Evolutionary conservation across 2,113 vertebrate genomes (phyloP), one percentile per base, ranked within the genome.

Genomic region (Xiphophorus maculatus): DNA sequence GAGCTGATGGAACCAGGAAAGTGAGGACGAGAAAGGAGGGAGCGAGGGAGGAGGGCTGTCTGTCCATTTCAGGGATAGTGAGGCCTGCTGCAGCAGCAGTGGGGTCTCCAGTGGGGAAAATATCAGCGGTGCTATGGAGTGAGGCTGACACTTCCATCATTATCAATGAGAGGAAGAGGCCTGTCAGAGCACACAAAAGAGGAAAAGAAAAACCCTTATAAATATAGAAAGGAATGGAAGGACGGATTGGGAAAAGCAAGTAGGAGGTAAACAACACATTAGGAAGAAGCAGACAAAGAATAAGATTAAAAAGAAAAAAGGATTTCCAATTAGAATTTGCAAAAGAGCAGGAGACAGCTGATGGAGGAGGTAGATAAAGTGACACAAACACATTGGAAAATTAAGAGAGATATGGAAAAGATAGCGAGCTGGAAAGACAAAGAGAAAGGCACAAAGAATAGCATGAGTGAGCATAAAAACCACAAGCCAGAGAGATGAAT

Each of bases 81-180:
- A 74, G 80, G 69, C 72, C n/a, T 70, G 76, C 71, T 81, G 62
- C 78, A 82, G 77, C 84, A 89, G 84, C 84, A 86, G 88, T 83
- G 90, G 87, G 87, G 87, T 89, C 87, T 91, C 91, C 78, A 87
- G 82, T 89, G 91, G 91, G 89, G 87, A 89, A 91, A 91, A 88
- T 88, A 89, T 88, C 82, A 69, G 82, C 85, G 69, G 84, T 73
- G 86, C 88, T 90, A 90, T 91, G 81, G 68, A 89, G 85, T 64
- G 78, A 74, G 73, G 84, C 79, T 83, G 87, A 87, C 88, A 79
- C 83, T 90, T 88, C 92, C 91, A 89, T 91, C 88, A 48, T 80
- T 76, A 88, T 92, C 90, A 91, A 90, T 88, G 85, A 90, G 88
- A 88, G 88, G 91, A 92, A 92, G 85, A 88, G 83, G 88, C 84